These are phyloP conservation scores for Tubulanus polymorphus DNA, from an alignment of 2,888 invertebrate genomes.

Conservation along the genomic window DNA sequence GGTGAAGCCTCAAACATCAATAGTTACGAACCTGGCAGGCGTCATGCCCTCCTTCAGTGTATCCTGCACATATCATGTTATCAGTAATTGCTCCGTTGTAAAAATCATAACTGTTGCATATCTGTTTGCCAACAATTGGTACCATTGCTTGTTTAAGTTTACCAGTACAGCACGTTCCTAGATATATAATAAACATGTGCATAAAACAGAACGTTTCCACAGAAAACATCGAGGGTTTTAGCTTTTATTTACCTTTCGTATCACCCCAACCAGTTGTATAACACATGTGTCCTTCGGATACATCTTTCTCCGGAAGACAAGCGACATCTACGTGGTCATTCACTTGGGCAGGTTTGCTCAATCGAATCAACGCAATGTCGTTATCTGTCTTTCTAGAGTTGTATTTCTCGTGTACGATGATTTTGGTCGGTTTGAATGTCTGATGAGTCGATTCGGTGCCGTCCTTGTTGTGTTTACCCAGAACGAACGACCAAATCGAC, in stretches of 20 bases:
- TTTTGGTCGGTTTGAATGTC: not conserved
- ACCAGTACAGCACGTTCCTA: conserved; percentile 33
- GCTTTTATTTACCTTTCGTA: conserved; percentile 2
- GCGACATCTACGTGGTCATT: conserved; percentile 36
- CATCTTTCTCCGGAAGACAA: conserved; percentile 27
- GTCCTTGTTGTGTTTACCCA: conserved; percentile 20
- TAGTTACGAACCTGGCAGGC: conserved; percentile 30
- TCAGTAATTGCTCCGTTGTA: conserved; percentile 26
- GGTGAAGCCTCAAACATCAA: not conserved
- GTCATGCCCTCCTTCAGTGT: conserved; percentile 28
- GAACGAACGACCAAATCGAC: conserved; percentile 22
- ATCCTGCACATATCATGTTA: conserved; percentile 41
- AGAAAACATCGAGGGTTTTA: too few species aligned
- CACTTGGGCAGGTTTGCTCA: conserved; percentile 29
- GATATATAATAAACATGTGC: conserved; percentile 1
- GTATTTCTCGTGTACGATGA: conserved; percentile 28
- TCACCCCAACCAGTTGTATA: conserved; percentile 7
- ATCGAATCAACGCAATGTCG: conserved; percentile 36
- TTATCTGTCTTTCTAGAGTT: conserved; percentile 30
- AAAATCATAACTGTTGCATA: conserved; percentile 28
- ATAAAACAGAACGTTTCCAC: not conserved
- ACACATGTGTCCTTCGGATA: conserved; percentile 2
- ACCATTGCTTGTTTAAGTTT: conserved; percentile 34
- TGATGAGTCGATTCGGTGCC: not conserved
- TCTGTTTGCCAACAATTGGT: conserved; percentile 26